Percentiles rank a stretch among this genome's conserved stretches.
Conservation (phyloP, 53 echinoderm and acorn worm genomes). For the Holothuria leucospilota region DNA sequence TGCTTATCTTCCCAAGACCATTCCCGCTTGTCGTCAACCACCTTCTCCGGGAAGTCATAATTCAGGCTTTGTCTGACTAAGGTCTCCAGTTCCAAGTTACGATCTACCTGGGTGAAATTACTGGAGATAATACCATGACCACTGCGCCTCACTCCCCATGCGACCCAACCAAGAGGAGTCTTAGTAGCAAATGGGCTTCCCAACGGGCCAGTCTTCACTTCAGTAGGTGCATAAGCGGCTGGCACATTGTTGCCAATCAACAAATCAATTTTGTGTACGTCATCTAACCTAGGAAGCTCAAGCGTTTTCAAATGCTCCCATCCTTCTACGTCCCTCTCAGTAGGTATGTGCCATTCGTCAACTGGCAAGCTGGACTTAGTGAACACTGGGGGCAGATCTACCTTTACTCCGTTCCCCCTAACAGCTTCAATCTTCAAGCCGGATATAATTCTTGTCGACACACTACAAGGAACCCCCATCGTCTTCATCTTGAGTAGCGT, state of each 20-base stretch:
- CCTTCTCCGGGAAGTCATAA: conserved; percentile 60
- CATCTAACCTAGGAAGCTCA: conserved; percentile 39
- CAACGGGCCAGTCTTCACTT: conserved; percentile 52
- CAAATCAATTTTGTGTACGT: conserved; percentile 2
- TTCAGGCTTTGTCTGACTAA: conserved; percentile 49
- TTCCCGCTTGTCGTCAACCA: conserved; percentile 63
- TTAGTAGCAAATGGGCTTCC: conserved; percentile 55
- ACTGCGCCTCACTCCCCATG: conserved; percentile 51
- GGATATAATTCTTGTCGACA: conserved; percentile 5
- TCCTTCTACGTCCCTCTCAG: conserved; percentile 36
- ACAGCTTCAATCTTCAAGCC: conserved; percentile 32
- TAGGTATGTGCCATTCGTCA: conserved; percentile 44
- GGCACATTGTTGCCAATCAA: conserved; percentile 53
- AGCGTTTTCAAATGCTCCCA: conserved; percentile 44
- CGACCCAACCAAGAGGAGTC: conserved; percentile 61
- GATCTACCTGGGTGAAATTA: not conserved
- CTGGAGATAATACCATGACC: not conserved
- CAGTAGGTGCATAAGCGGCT: conserved; percentile 55
- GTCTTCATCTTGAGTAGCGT: conserved; percentile 49
- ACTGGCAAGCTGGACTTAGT: conserved; percentile 61
- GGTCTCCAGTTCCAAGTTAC: conserved; percentile 3
- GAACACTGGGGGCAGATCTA: conserved; percentile 44
- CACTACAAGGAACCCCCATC: conserved; percentile 49
- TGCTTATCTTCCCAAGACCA: conserved; percentile 61
- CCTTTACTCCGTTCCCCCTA: conserved; percentile 15